phyloP scores from a whole-genome alignment of 2,888 invertebrate species.

The Drosophila siamana region DNA sequence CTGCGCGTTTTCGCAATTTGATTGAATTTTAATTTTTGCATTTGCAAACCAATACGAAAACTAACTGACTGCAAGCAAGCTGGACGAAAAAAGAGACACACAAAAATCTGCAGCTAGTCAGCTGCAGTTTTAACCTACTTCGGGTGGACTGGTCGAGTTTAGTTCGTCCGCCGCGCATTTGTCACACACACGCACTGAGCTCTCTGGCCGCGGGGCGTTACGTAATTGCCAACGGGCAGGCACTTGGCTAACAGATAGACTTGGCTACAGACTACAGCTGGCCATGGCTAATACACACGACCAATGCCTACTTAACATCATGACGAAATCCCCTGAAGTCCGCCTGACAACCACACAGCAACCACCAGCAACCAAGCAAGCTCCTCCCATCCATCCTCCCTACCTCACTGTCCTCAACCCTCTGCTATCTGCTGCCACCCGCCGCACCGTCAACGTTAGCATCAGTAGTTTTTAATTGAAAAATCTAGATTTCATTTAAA shows the following conservation, averaged over 20 bases:
- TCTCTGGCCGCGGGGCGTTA: slow-evolving; percentile 58
- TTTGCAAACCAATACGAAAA: slow-evolving; percentile 69
- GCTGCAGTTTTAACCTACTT: slow-evolving; percentile 79
- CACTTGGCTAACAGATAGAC: slow-evolving; percentile 55
- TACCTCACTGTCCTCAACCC: neutral
- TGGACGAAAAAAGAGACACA: slow-evolving; percentile 5
- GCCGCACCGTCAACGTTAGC: slow-evolving; percentile 3
- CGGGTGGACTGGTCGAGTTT: slow-evolving; percentile 73
- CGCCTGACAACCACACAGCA: slow-evolving; percentile 40
- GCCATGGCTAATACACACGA: slow-evolving; percentile 67
- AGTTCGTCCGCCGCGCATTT: slow-evolving; percentile 80
- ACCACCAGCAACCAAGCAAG: no score
- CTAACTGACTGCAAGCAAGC: slow-evolving; percentile 43
- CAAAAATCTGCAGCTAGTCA: slow-evolving; percentile 51
- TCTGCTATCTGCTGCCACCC: slow-evolving; percentile 36
- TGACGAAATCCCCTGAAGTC: slow-evolving; percentile 68
- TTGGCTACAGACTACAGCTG: slow-evolving; percentile 51
- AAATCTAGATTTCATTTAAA: slow-evolving; percentile 67
- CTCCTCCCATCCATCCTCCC: slow-evolving; percentile 3
- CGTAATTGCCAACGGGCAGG: slow-evolving; percentile 66
- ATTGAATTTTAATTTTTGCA: slow-evolving; percentile 78
- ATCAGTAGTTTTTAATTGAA: slow-evolving; percentile 69
- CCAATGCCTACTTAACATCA: slow-evolving; percentile 76
- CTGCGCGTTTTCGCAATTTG: slow-evolving; percentile 81
- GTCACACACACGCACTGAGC: slow-evolving; percentile 72